Conservation (phyloP, 2,888 invertebrate species). For the Habrosyne pyritoides region DNA sequence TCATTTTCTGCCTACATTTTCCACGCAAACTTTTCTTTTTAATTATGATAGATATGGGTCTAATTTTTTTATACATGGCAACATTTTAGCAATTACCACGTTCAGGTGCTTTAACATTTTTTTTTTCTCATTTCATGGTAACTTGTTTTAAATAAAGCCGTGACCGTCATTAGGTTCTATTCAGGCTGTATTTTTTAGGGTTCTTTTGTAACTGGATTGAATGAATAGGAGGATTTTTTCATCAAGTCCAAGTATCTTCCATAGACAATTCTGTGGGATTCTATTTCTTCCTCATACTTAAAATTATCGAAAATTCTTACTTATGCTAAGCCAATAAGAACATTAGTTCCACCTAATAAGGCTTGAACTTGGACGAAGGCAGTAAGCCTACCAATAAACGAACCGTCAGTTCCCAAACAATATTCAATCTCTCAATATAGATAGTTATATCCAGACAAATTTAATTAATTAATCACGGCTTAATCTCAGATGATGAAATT, state of each 20-base stretch:
- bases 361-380: no score
- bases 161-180: neutral
- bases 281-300: no score
- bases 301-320: no score
- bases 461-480: slow-evolving; percentile 39
- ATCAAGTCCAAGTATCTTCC: no score
- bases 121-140: neutral
- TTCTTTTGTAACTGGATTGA: neutral
- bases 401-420: neutral
- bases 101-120: neutral
- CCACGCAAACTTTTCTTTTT: neutral
- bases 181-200: neutral
- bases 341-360: no score
- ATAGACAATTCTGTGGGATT: no score
- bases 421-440: slow-evolving; percentile 9
- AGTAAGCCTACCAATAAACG: neutral
- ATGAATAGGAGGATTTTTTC: no score
- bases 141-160: neutral
- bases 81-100: neutral
- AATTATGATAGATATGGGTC: slow-evolving; percentile 4
- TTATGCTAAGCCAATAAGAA: no score
- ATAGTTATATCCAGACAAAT: slow-evolving; percentile 29
- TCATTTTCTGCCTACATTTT: neutral
- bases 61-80: neutral
- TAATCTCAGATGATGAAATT: slow-evolving; percentile 41